These are phyloP conservation scores for Metridium senile DNA, from an alignment of 92 coral and sea anemone genomes.

Conservation along the genomic window DNA sequence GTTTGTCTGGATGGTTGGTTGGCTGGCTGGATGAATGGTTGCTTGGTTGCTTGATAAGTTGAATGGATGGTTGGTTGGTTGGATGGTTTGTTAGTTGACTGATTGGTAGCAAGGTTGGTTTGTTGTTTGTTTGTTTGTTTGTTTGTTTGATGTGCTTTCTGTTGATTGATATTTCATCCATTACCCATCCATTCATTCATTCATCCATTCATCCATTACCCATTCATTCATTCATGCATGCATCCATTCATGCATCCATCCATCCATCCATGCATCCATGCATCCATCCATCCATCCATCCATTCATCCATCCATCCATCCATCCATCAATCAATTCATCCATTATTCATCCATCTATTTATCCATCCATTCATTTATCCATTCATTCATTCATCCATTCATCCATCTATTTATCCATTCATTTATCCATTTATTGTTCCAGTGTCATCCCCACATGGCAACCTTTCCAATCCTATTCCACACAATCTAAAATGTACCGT, in stretches of 20 bases:
- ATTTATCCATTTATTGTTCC: neutral
- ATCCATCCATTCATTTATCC: too few species aligned
- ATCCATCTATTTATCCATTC: neutral
- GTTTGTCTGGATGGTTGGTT: neutral
- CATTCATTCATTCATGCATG: too few species aligned
- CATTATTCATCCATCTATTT: too few species aligned
- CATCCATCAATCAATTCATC: too few species aligned
- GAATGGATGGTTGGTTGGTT: neutral
- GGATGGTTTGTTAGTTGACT: neutral
- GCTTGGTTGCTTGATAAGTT: neutral
- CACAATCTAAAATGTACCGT: conserved; percentile 87
- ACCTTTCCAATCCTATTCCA: conserved; percentile 59
- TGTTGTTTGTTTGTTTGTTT: neutral
- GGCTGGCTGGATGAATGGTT: neutral
- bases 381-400: neutral
- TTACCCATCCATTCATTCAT: too few species aligned
- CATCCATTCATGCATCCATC: too few species aligned
- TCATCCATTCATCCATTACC: too few species aligned
- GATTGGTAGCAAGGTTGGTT: neutral
- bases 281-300: too few species aligned
- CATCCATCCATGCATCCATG: too few species aligned
- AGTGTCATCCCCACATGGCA: conserved; percentile 45
- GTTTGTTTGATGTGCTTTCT: neutral
- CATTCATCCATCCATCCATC: too few species aligned
- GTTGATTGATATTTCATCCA: too few species aligned